Evolutionary conservation across 2,888 invertebrate genomes (phyloP).

Genomic region (Epirrhoe tristata): DNA sequence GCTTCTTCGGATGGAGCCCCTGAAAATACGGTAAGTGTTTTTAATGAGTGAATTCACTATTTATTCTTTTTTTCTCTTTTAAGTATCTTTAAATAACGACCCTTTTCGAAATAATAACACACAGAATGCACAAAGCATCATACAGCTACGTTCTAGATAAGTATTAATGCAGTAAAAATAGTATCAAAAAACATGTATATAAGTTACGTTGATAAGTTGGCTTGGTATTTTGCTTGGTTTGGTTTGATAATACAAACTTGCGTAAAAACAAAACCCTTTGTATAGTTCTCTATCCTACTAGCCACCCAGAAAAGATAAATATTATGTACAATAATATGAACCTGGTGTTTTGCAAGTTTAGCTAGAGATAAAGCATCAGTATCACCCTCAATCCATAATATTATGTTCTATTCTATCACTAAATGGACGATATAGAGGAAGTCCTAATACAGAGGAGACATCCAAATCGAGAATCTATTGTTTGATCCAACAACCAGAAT

Average conservation of each 20-base stretch:
- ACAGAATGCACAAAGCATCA: background rate
- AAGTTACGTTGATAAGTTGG: background rate
- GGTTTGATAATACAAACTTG: background rate
- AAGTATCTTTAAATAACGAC: too few species aligned
- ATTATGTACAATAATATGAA: background rate
- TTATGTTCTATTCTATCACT: too few species aligned
- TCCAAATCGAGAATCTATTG: too few species aligned
- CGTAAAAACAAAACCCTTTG: background rate
- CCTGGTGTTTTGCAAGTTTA: background rate
- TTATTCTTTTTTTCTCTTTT: too few species aligned
- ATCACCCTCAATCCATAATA: too few species aligned
- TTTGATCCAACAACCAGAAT: background rate
- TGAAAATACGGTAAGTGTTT: slow-evolving; percentile 45
- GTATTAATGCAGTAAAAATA: background rate
- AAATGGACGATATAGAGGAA: too few species aligned
- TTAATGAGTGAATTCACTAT: background rate
- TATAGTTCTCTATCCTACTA: background rate
- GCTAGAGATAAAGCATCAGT: too few species aligned
- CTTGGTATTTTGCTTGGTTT: background rate
- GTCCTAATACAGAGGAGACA: too few species aligned
- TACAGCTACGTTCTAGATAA: background rate
- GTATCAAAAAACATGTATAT: background rate
- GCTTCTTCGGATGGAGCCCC: slow-evolving; percentile 66
- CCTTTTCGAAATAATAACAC: too few species aligned
- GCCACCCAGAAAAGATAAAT: background rate